A percentile compares a stretch with the other conserved stretches of the same genome.
Conservation (phyloP, 2,888 invertebrate species). For the Drosophila peninsularis region DNA sequence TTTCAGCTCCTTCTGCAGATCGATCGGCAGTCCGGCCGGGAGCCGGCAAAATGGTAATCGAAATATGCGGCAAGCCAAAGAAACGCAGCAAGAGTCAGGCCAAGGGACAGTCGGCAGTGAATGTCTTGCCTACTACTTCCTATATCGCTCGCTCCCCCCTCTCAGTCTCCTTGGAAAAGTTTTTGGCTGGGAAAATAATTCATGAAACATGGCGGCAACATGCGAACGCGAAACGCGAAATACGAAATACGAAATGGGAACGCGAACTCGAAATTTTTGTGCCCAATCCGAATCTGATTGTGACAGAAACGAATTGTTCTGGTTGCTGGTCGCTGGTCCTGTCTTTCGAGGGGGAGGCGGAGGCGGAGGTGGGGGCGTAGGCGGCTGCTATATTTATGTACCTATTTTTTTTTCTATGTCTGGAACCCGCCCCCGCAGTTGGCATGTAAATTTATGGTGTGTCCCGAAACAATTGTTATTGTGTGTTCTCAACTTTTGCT, state of each 20-base stretch:
- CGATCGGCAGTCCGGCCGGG: slow-evolving; percentile 32
- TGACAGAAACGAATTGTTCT: slow-evolving; percentile 83
- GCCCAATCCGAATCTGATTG: slow-evolving; percentile 82
- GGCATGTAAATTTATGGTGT: slow-evolving; percentile 82
- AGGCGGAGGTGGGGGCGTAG: not conserved
- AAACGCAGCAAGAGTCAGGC: slow-evolving; percentile 35
- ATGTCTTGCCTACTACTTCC: slow-evolving; percentile 53
- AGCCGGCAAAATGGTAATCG: slow-evolving; percentile 73
- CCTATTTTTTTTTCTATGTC: slow-evolving; percentile 58
- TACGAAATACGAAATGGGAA: slow-evolving; percentile 56
- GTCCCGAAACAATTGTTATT: slow-evolving; percentile 82
- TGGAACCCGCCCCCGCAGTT: slow-evolving; percentile 38
- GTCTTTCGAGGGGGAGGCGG: slow-evolving; percentile 18
- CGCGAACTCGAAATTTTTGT: slow-evolving; percentile 70
- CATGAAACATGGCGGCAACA: slow-evolving; percentile 79
- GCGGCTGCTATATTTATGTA: slow-evolving; percentile 70
- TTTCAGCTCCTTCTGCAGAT: slow-evolving; percentile 24
- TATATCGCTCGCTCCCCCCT: slow-evolving; percentile 5
- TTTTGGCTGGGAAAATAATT: slow-evolving; percentile 79
- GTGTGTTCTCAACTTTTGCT: slow-evolving; percentile 80
- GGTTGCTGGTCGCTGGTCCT: slow-evolving; percentile 45
- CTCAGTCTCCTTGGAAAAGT: slow-evolving; percentile 46
- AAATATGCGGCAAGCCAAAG: slow-evolving; percentile 57
- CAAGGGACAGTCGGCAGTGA: slow-evolving; percentile 37
- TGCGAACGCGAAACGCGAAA: slow-evolving; percentile 69